A percentile compares a stretch with the other conserved stretches of the same genome.
These are phyloP conservation scores for Syngnathoides biaculeatus DNA, from an alignment of 2,113 vertebrate species.

Conservation along the genomic window DNA sequence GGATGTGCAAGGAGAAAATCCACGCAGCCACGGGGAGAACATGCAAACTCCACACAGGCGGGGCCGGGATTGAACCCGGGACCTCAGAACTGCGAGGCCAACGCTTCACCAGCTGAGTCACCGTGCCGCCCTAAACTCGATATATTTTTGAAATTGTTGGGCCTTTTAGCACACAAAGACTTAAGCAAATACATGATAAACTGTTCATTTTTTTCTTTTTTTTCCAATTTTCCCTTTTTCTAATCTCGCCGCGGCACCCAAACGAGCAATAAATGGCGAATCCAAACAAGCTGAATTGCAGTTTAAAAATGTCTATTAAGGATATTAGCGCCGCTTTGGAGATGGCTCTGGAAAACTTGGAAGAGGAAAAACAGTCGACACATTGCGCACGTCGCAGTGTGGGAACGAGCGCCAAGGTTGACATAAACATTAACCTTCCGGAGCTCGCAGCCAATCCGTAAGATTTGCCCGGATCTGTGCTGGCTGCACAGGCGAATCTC, in stretches of 20 bases:
- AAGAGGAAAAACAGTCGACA: constrained; percentile 1
- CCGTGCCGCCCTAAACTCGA: too few relatives aligned
- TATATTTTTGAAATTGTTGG: too few relatives aligned
- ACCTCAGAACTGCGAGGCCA: too few relatives aligned
- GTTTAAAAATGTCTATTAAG: constrained; percentile 9
- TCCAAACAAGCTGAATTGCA: neutral
- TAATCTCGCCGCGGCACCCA: neutral
- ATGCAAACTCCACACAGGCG: too few relatives aligned
- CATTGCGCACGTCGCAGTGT: neutral
- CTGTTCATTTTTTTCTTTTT: neutral
- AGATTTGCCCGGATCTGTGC: constrained; percentile 7
- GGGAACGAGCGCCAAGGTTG: constrained; percentile 7
- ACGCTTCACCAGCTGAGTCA: too few relatives aligned
- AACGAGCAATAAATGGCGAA: neutral
- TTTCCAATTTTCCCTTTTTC: neutral
- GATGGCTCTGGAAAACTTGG: constrained; percentile 1
- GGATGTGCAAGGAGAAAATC: too few relatives aligned
- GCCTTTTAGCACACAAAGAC: neutral
- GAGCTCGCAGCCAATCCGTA: neutral
- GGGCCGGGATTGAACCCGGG: too few relatives aligned
- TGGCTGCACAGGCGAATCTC: constrained; percentile 6
- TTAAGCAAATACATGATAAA: neutral
- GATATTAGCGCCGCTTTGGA: neutral
- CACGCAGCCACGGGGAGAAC: too few relatives aligned
- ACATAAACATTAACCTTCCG: constrained; percentile 8